Conservation (phyloP, 2,113 vertebrate species). For the Lepus europaeus region DNA sequence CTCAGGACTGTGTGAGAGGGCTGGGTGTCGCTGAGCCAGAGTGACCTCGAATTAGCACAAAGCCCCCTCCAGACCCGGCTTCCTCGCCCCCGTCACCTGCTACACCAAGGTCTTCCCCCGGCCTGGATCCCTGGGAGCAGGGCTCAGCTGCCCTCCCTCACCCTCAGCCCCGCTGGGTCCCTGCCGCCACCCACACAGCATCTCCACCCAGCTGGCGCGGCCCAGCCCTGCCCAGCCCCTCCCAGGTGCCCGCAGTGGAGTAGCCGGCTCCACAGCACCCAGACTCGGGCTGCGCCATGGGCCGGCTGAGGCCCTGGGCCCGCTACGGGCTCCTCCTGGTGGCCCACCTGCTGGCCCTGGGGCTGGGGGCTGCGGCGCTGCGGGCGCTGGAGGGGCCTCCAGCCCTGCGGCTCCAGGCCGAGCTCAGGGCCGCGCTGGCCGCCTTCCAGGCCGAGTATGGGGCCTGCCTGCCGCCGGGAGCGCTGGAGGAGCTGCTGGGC, state of each 20-base stretch:
- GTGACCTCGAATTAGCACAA: not conserved
- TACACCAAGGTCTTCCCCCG: no score
- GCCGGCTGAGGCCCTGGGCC: slow-evolving; percentile 60
- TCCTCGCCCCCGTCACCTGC: no score
- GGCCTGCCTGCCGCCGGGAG: slow-evolving; percentile 82
- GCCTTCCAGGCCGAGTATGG: slow-evolving; percentile 83
- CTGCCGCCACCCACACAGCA: slow-evolving; percentile 50
- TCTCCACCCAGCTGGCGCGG: slow-evolving; percentile 7
- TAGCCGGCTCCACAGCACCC: not conserved
- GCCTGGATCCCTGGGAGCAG: no score
- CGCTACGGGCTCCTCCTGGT: slow-evolving; percentile 81
- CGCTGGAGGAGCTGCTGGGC: slow-evolving; percentile 84
- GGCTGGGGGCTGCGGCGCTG: slow-evolving; percentile 85
- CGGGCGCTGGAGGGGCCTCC: slow-evolving; percentile 84
- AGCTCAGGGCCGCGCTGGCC: slow-evolving; percentile 79
- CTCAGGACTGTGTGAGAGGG: not conserved
- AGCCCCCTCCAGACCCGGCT: not conserved
- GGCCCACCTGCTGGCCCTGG: slow-evolving; percentile 84
- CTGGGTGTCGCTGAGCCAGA: not conserved
- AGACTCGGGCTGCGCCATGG: slow-evolving; percentile 60
- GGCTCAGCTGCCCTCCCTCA: not conserved
- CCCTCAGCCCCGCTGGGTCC: not conserved
- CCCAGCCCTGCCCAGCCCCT: slow-evolving; percentile 25
- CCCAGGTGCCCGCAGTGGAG: not conserved
- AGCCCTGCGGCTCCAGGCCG: slow-evolving; percentile 78